A percentile compares a stretch with the other conserved stretches of the same genome.
These are phyloP conservation scores for Ophion ventricosus DNA, from an alignment of 2,888 invertebrate genomes.

Conservation along the genomic window DNA sequence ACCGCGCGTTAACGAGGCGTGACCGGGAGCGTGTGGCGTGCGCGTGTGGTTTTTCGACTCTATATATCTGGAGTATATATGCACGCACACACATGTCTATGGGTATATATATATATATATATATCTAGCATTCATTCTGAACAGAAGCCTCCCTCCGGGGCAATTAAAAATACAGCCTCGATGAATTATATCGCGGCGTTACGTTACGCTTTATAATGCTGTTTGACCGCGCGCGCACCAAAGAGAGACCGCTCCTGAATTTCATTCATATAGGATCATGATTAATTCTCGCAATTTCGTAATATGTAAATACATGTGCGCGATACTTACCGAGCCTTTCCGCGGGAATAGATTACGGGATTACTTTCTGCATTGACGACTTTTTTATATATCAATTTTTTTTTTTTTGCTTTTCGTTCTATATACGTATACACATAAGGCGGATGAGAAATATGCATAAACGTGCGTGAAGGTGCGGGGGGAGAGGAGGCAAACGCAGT, in stretches of 20 bases:
- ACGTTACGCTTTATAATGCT: slow-evolving; percentile 19
- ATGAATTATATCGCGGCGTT: slow-evolving; percentile 52
- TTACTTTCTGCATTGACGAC: slow-evolving; percentile 7
- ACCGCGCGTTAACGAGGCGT: slow-evolving; percentile 63
- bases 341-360: slow-evolving; percentile 33
- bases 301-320: slow-evolving; percentile 34
- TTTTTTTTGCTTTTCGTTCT: neutral
- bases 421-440: neutral
- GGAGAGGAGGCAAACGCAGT: neutral
- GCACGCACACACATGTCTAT: too few species aligned
- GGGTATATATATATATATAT: too few species aligned
- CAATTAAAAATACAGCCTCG: slow-evolving; percentile 53
- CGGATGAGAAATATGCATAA: neutral
- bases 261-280: slow-evolving; percentile 48
- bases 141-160: slow-evolving; percentile 36
- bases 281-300: slow-evolving; percentile 49
- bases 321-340: slow-evolving; percentile 16
- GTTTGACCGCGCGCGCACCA: neutral
- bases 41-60: slow-evolving; percentile 35
- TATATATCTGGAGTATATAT: neutral
- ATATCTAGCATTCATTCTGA: slow-evolving; percentile 14
- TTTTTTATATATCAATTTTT: neutral
- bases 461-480: neutral
- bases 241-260: slow-evolving; percentile 41
- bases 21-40: slow-evolving; percentile 57